Base-by-base conservation (phyloP, 2,888 invertebrate genomes). In the Reticulitermes lucifugus region DNA sequence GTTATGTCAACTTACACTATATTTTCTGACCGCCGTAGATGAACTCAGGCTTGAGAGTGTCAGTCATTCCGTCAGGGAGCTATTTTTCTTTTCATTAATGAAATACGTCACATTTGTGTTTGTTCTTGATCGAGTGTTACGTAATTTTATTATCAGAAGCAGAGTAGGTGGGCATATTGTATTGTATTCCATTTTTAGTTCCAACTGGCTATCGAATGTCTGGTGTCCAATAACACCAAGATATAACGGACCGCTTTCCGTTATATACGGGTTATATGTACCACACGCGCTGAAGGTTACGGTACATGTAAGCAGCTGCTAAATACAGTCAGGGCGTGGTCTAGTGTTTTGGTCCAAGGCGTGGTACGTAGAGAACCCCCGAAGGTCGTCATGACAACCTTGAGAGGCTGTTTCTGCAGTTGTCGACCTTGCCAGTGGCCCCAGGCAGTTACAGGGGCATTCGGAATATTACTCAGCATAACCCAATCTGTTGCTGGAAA, bases 311-410 rank as follows among this genome's bases (percentile, higher is more conserved):
- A 65, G n/a, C 65, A 73, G 73, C 73, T 35, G 73, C 41, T 73
- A 21, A 35, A 35, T 41, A 41, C 10, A 65, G 21, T 10, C 21
- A 35, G 73, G 73, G 73, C 14, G 73, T 73, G 73, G 73, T 73
- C 73, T 41, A 7, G 73, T 35, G 41, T 73, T 73, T 14, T 41
- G 73, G 73, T 73, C 73, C 73, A 73, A 73, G 73, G 73, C 73
- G 73, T 73, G 73, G 73, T 41, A 41, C 35, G 41, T 41, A 21
- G 41, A 73, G 73, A 73, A 12, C 46, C 35, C 73, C 73, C 25
- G 41, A 73, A 73, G 73, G 73, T 73, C 73, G 73, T 18, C 73
- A 41, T 73, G 10, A 18, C 41, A 73, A 73, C 73, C 73, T 73
- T 73, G 73, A 65, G 73, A 73, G 21, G 35, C 73, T 73, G 41